These are phyloP conservation scores for Pomacea canaliculata DNA, from an alignment of 2,888 invertebrate species.

Conservation along the genomic window DNA sequence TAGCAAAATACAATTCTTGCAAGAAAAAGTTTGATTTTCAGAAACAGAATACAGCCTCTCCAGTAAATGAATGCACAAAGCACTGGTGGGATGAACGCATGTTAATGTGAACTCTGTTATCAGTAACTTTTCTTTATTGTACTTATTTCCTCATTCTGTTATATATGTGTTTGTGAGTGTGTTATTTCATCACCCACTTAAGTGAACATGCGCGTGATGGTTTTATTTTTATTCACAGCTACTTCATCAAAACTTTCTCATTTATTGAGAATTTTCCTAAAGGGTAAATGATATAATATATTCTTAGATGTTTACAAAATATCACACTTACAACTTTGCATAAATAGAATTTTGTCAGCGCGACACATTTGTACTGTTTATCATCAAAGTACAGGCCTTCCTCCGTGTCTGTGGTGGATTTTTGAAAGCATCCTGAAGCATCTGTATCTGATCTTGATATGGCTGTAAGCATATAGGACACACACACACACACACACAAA, in stretches of 20 bases:
- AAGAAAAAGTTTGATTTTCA: too few relatives aligned
- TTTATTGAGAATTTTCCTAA: not conserved
- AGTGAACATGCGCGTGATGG: not conserved
- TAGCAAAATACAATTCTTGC: too few relatives aligned
- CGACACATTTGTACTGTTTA: slow-evolving; percentile 65
- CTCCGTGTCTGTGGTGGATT: slow-evolving; percentile 66
- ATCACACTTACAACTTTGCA: slow-evolving; percentile 64
- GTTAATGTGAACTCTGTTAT: too few relatives aligned
- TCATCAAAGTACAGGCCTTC: slow-evolving; percentile 67
- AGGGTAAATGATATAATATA: not conserved
- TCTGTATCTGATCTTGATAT: slow-evolving; percentile 63
- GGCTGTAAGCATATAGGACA: slow-evolving; percentile 45
- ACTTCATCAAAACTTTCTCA: not conserved
- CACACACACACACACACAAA: too few relatives aligned
- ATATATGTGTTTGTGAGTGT: too few relatives aligned
- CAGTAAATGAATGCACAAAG: too few relatives aligned
- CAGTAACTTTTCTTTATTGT: too few relatives aligned
- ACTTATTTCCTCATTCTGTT: too few relatives aligned
- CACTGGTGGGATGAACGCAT: too few relatives aligned
- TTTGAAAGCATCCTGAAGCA: slow-evolving; percentile 66
- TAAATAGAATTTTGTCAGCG: slow-evolving; percentile 68
- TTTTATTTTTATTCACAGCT: not conserved
- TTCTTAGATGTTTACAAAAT: not conserved
- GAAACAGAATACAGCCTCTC: too few relatives aligned
- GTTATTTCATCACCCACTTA: too few relatives aligned